Evolutionary conservation across 2,888 invertebrate species (phyloP).

Genomic region (Autographa pulchrina): DNA sequence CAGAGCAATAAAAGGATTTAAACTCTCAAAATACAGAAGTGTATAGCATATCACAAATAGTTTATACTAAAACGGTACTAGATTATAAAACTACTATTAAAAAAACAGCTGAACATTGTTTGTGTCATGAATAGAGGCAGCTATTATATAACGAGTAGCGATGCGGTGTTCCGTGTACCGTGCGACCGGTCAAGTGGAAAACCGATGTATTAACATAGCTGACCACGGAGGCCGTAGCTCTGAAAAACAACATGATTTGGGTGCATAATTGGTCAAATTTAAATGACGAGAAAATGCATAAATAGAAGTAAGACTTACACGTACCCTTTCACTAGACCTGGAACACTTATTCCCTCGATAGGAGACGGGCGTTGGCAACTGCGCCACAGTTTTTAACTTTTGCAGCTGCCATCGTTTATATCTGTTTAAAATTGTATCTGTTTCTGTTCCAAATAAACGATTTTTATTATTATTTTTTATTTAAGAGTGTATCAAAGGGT

Average conservation of each 20-base stretch:
- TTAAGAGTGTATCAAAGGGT: too few species aligned
- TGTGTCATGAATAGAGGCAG: constrained; percentile 45
- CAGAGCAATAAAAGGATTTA: not conserved
- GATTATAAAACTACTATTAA: constrained; percentile 2
- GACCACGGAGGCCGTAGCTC: constrained; percentile 27
- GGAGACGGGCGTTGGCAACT: too few species aligned
- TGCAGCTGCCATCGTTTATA: too few species aligned
- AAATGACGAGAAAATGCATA: not conserved
- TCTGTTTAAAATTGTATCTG: too few species aligned
- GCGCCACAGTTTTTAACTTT: too few species aligned
- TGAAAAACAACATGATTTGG: constrained; percentile 25
- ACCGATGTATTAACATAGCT: constrained; percentile 70
- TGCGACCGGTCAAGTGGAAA: constrained; percentile 67
- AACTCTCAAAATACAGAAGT: not conserved
- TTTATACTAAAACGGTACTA: not conserved
- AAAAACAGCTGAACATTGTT: constrained; percentile 15
- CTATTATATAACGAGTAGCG: constrained; percentile 32
- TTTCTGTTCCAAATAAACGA: too few species aligned
- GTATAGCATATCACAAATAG: not conserved
- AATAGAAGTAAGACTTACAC: not conserved
- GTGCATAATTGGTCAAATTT: constrained; percentile 11
- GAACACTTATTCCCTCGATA: too few species aligned
- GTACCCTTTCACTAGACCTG: too few species aligned
- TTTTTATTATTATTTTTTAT: too few species aligned
- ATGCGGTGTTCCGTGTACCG: constrained; percentile 57